Conservation (phyloP, 2,797 vertebrate species). For the Distichodus sexfasciatus region DNA sequence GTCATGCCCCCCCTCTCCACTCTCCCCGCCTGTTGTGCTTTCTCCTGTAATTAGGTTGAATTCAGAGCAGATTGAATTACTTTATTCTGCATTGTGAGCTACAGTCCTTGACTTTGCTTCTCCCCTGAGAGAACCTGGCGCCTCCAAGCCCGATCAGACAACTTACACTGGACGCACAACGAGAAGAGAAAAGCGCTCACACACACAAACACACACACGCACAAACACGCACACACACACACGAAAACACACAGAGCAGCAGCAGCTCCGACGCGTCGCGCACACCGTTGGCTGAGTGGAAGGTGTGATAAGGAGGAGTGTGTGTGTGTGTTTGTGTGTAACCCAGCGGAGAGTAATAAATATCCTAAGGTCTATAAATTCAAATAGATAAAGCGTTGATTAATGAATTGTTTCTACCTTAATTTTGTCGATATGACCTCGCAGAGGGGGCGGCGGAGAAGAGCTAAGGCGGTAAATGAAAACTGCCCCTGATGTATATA, state of each 20-base stretch:
- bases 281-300: constrained; percentile 37
- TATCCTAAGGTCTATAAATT: constrained; percentile 42
- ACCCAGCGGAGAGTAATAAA: constrained; percentile 25
- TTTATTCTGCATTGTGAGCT: constrained; percentile 84
- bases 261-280: constrained; percentile 56
- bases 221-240: constrained; percentile 44
- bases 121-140: constrained; percentile 87
- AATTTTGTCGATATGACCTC: constrained; percentile 48
- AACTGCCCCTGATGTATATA: background rate
- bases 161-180: constrained; percentile 73
- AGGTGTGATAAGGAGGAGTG: constrained; percentile 33
- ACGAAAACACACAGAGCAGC: no score
- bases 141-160: constrained; percentile 86
- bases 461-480: background rate
- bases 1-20: constrained; percentile 47
- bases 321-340: constrained; percentile 21
- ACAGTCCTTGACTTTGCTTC: constrained; percentile 82
- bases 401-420: constrained; percentile 52
- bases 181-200: constrained; percentile 32
- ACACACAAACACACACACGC: background rate
- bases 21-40: constrained; percentile 70
- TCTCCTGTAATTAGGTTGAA: constrained; percentile 76
- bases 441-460: background rate
- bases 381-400: constrained; percentile 46
- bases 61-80: constrained; percentile 81